phyloP scores from a whole-genome alignment of 2,797 vertebrate genomes.

The Eutrigla gurnardus region DNA sequence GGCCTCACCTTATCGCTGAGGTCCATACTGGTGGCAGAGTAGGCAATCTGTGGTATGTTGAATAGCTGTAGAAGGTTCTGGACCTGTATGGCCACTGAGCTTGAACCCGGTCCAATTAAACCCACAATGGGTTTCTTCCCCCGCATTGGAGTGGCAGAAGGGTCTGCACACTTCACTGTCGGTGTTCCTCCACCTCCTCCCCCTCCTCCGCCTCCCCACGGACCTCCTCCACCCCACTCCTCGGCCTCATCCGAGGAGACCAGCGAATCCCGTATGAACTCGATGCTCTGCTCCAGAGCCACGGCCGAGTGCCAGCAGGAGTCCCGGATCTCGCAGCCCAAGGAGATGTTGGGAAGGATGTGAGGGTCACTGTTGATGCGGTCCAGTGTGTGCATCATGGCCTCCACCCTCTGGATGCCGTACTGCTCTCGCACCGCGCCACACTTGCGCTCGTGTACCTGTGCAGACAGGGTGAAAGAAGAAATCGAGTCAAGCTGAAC shows the following conservation, averaged over 20 bases:
- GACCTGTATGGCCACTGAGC: constrained; percentile 98
- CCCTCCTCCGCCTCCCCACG: constrained; percentile 75
- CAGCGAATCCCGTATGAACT: constrained; percentile 97
- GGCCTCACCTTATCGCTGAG: constrained; percentile 91
- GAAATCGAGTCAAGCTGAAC: not conserved
- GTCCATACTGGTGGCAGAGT: constrained; percentile 99
- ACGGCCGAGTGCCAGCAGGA: constrained; percentile 99
- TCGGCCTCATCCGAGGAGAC: constrained; percentile 86
- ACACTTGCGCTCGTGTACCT: constrained; percentile 97
- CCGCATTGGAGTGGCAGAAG: constrained; percentile 87
- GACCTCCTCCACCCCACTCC: constrained; percentile 70
- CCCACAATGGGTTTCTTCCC: constrained; percentile 98
- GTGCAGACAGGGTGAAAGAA: constrained; percentile 40
- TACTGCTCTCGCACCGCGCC: constrained; percentile 97
- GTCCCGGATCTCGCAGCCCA: constrained; percentile 98
- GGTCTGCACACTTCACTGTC: constrained; percentile 89
- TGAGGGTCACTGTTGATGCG: constrained; percentile 93
- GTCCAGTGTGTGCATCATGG: constrained; percentile 96
- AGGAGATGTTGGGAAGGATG: constrained; percentile 93
- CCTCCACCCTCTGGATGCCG: constrained; percentile 98
- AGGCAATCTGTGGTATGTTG: constrained; percentile 99
- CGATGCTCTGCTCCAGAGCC: constrained; percentile 98
- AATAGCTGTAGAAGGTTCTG: constrained; percentile 98
- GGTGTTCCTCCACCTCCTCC: constrained; percentile 73
- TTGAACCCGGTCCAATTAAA: constrained; percentile 97